Base-by-base conservation (phyloP, 2,113 vertebrate genomes). In the Ammodytes marinus region DNA sequence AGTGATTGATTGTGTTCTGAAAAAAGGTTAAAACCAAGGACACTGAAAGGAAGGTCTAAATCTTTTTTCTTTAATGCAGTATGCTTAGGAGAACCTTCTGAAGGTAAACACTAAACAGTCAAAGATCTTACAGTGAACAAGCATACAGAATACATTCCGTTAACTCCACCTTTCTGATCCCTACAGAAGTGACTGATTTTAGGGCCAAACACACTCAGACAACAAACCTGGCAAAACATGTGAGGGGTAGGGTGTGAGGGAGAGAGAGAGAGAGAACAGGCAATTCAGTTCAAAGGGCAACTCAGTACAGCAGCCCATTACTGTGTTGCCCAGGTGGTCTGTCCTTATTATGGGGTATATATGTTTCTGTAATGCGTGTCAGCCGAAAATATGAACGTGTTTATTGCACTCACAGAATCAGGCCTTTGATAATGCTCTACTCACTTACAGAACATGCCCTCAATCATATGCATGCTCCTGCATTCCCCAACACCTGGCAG, bases 271-370 rank as follows among this genome's bases (percentile, higher is more conserved):
- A 58, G 61, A 68, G 82, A 88, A 55, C 60, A 75, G 59, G 72
- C 87, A 83, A 82, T 70, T 27, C 69, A 13, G 70, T 86, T 86
- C 89, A 92, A 87, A 90, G 85, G 83, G 79, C 82, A 88, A 49
- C 61, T 88, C 82, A 80, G 89, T 74, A 79, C 82, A 86, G 84
- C 83, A 79, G 79, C 67, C 83, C 75, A 49, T 82, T 75, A 85
- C 67, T 69, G 86, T 75, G 83, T 74, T 82, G 83, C 88, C 92
- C 92, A 91, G 90, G 92, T 91, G 92, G 83, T 83, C 85, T 61
- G 60, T 68, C 74, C 88, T 93, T 91, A 89, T 92, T 92, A 89
- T 82, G 77, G 86, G 42, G 6, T 65, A 37, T 91, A 82, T 88
- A 86, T 79, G 82, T 89, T 85, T 89, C 79, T 77, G 83, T 88